Conservation (phyloP, 2,888 invertebrate species). For the Chrysolina oricalcia region DNA sequence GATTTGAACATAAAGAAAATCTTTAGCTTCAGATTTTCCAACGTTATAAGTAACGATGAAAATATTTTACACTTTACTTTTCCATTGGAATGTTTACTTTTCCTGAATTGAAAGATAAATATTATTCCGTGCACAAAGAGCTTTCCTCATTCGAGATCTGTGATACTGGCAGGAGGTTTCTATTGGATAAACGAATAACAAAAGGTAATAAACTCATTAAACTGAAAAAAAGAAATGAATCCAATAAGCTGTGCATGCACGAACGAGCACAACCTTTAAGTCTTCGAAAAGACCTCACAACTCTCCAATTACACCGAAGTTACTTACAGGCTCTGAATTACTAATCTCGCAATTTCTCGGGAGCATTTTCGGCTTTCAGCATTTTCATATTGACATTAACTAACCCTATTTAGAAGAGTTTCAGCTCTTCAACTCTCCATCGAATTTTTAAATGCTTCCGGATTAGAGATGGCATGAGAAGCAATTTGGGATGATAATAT, state of each 20-base stretch:
- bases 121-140: no score
- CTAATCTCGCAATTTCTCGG: neutral
- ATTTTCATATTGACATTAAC: conserved; percentile 14
- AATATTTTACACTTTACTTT: no score
- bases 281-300: neutral
- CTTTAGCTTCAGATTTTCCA: no score
- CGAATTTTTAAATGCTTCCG: neutral
- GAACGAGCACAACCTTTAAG: neutral
- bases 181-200: neutral
- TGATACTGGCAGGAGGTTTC: no score
- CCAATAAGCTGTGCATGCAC: neutral
- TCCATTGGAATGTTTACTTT: no score
- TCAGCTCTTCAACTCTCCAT: neutral
- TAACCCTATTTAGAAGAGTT: neutral
- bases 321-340: neutral
- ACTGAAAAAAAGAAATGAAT: neutral
- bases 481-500: no score
- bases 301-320: conserved; percentile 1
- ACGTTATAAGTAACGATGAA: no score
- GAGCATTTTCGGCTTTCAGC: conserved; percentile 12
- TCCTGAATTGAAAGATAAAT: no score
- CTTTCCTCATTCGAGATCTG: no score
- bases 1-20: no score
- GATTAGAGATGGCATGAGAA: neutral
- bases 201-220: neutral